Evolutionary conservation across 2,888 invertebrate species (phyloP), one percentile per base, ranked within the genome.

Genomic region (Eledone cirrhosa): DNA sequence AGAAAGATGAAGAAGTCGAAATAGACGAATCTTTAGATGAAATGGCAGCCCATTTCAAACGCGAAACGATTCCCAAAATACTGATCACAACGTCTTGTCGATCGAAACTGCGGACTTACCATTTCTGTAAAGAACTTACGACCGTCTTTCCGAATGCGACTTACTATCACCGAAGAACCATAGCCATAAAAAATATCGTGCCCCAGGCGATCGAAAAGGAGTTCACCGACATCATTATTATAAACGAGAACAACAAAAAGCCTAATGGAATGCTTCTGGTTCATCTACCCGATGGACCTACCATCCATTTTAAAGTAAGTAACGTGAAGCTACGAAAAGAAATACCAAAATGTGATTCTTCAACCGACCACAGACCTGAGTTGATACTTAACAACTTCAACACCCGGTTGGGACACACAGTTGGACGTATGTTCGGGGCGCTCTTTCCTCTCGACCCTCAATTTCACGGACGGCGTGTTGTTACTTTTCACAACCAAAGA

Each of bases 401-500:
- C 82, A 99, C 99, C 0, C 93, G 98, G 0, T 92, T 99, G 59
- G 99, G 99, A 77, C 92, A 96, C 86, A 94, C 95, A 0, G 93
- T 99, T 74, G 96, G 96, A 0, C 93, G 99, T 84, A 96, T 98
- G 96, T 92, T 99, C 81, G 90, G 97, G 19, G 95, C 97, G 0
- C 90, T 99, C 65, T 99, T 99, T 90, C 98, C 98, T 91, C 96
- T 97, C 91, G 94, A 96, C 91, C 99, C 99, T 0, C 94, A 99
- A 91, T 99, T 98, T 91, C 94, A 94, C 83, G 99, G 99, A 0
- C 93, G 97, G 5, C 93, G 98, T 81, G 97, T 95, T 0, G 97
- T 97, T 81, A 98, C 99, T 48, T 98, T 99, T 91, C 99, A 99
- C 91, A 99, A 99, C 92, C 99, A 99, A 91, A 93, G 99, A 80